Evolutionary conservation across 2,888 invertebrate genomes (phyloP).

Genomic region (Ectemnius continuus): DNA sequence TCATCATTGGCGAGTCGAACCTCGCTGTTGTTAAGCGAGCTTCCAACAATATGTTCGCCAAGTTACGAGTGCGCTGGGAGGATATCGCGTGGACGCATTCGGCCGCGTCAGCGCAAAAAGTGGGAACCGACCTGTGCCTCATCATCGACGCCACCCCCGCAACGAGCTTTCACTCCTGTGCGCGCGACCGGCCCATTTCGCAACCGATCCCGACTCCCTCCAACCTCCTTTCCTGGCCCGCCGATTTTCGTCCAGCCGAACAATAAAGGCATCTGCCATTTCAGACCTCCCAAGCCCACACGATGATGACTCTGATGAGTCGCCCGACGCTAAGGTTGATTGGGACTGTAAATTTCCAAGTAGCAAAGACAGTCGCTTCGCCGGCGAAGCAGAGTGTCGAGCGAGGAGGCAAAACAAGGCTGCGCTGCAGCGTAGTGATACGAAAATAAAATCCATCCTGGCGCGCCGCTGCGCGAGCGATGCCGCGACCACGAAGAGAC

Average conservation of each 20-base stretch:
- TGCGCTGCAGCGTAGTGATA: conserved; percentile 41
- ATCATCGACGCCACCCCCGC: background rate
- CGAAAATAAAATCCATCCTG: conserved; percentile 62
- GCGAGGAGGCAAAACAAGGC: conserved; percentile 42
- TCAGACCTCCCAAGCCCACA: too few species aligned
- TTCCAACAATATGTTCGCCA: too few species aligned
- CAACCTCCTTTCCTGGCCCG: too few species aligned
- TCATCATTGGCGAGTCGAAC: too few species aligned
- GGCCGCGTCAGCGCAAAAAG: background rate
- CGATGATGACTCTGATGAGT: too few species aligned
- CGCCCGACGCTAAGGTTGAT: background rate
- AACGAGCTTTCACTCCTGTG: conserved; percentile 28
- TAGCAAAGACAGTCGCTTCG: conserved; percentile 20
- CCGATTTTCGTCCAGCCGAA: too few species aligned
- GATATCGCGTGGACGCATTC: too few species aligned
- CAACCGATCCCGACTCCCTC: background rate
- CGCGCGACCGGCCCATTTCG: conserved; percentile 25
- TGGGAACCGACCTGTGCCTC: background rate
- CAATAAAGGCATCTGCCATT: too few species aligned
- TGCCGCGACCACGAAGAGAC: conserved; percentile 1
- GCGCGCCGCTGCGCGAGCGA: conserved; percentile 22
- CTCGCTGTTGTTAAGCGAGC: too few species aligned
- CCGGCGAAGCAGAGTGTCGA: conserved; percentile 27
- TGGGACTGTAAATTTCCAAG: conserved; percentile 40
- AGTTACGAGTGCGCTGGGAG: too few species aligned